Evolutionary conservation across 1,140 invertebrate species (phyloP), one percentile per base, ranked within the genome.

Genomic region (Drosophila albomicans): DNA sequence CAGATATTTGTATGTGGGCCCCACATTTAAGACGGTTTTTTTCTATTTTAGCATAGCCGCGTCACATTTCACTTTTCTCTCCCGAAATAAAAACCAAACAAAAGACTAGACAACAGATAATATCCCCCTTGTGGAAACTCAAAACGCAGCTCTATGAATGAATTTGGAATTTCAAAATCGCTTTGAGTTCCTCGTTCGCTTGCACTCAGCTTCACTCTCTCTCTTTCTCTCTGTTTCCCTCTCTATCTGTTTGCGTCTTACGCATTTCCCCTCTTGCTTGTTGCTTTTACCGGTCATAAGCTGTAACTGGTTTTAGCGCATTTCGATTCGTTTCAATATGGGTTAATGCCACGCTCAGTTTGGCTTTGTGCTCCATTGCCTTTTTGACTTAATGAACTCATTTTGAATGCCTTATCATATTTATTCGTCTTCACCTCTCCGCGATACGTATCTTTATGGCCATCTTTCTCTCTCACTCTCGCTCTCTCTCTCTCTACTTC

Each of bases 51-150:
- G 72, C 82, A 88, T 80, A 77, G 65, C 59, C 63, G 49, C 81
- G 77, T 88, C 77, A 87, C 84, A 88, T 87, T 87, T 87, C 80
- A 87, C 84, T 87, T 88, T 88, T 75, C 46, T 51, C 35, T 38
- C 11, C 16, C 30, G 49, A 49, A 20, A 49, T 6, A 28, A 48
- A 45, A 3, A 38, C 35, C 8, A 54, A 56, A 58, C 16, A 49
- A 11, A 49, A 7, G 8, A 25, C 28, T 6, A 41, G 7, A 35
- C 16, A 11, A 7, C 5, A 56, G 15, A 68, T 30, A 30, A 65
- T 35, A 67, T 7, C 56, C 25, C 13, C 13, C 13, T 8, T n/a
- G 43, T 69, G 71, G 48, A 75, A 70, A 62, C 58, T 75, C 15
- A 35, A 57, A 32, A 51, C 52, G 25, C 15, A 41, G 32, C 13